Conservation (phyloP, 2,888 invertebrate species). For the Deroplatys truncata region DNA sequence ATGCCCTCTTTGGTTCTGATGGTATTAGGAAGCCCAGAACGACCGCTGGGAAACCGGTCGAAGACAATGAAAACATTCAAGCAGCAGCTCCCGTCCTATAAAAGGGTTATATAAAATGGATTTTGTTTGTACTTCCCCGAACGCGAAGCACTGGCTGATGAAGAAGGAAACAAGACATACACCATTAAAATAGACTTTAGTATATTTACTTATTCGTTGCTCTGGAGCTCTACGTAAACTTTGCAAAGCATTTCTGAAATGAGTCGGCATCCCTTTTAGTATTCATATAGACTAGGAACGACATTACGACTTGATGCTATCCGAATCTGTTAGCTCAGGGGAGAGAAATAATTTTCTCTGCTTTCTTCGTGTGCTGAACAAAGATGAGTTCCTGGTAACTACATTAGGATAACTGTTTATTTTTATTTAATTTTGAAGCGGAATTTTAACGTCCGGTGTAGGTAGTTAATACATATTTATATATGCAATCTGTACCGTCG, state of each 20-base stretch:
- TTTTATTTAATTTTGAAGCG: neutral
- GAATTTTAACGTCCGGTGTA: no score
- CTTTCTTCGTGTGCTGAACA: neutral
- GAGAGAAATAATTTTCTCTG: neutral
- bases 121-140: neutral
- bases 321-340: neutral
- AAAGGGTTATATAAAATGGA: slow-evolving; percentile 3
- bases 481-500: no score
- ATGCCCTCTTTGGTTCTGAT: slow-evolving; percentile 9
- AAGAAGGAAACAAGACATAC: neutral
- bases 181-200: neutral
- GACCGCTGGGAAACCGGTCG: neutral
- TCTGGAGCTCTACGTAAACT: neutral
- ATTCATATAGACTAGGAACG: neutral
- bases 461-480: no score
- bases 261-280: neutral
- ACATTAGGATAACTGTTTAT: neutral
- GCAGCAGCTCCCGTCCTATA: neutral
- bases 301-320: neutral
- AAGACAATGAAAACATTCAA: slow-evolving; percentile 14
- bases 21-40: neutral
- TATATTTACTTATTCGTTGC: neutral
- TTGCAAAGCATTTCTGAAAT: neutral
- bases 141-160: neutral
- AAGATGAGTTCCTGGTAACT: neutral